Evolutionary conservation across 1,140 invertebrate species (phyloP), one percentile per base, ranked within the genome.

Genomic region (Macrobrachium rosenbergii): DNA sequence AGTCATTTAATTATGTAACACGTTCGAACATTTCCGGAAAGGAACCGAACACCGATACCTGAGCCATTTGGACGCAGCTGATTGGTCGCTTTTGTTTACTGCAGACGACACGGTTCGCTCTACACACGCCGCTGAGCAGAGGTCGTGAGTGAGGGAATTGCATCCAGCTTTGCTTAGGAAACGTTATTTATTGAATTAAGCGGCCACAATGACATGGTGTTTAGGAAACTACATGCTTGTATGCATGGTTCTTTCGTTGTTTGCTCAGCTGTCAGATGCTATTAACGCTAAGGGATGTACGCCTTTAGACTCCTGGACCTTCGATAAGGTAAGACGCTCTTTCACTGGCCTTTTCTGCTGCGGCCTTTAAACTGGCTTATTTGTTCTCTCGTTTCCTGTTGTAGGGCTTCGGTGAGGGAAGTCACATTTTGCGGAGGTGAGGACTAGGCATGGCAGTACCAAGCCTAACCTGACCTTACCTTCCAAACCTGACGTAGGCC

Each of bases 251-350:
- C 37, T 21, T 69, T 8, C 12, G 5, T 83, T 28, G 58, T 19
- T n/a, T 28, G 58, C 19, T 12, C 45, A 75, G 21, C 58, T 45
- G 2, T 21, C 84, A 5, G 14, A 64, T 12, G 84, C 84, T 37
- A 88, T 88, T 28, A 88, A 88, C 45, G 76, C 89, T 10, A 90
- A 90, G 72, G 90, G 90, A 28, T 83, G 88, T 16, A 89, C 90
- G 0, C 88, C 90, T 14, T 83, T 91, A 14, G 91, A 91, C 77
- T 84, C 89, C 23, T 91, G 90, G 87, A 91, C 90, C 16, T 91
- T 91, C 58, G 90, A 91, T 78, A 91, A 91, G 90, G 90, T 91
- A 83, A 76, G 19, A 21, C 19, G 5, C 37, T 11, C 72, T n/a
- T 75, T 3, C 21, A 21, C 0, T 17, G 21, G 43, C 37, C 21